Percentiles rank a stretch among this genome's conserved stretches.
phyloP scores from a whole-genome alignment of 2,113 vertebrate species.

The Solea solea region DNA sequence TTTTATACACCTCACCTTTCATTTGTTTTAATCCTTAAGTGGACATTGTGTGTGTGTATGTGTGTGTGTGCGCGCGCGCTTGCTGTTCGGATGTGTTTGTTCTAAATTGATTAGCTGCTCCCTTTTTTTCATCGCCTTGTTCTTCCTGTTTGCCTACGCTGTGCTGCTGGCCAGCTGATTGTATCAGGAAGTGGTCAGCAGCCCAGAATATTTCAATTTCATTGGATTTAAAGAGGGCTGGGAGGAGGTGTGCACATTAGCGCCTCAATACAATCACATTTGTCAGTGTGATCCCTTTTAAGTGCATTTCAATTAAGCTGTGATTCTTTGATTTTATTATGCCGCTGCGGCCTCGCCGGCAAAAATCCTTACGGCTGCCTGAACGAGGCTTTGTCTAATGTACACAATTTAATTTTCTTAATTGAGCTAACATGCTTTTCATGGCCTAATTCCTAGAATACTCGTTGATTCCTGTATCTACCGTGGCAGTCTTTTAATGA shows the following conservation, averaged over 20 bases:
- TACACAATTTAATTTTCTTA: conserved; percentile 98
- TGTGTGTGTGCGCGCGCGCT: background rate
- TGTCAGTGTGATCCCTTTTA: conserved; percentile 98
- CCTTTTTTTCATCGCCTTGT: conserved; percentile 52
- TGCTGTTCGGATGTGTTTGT: conserved; percentile 81
- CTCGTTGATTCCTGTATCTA: conserved; percentile 88
- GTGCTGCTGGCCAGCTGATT: conserved; percentile 83
- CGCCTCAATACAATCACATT: conserved; percentile 93
- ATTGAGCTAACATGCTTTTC: conserved; percentile 96
- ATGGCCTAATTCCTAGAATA: conserved; percentile 95
- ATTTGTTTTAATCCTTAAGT: conserved; percentile 89
- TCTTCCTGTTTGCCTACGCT: conserved; percentile 44
- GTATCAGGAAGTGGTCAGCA: conserved; percentile 90
- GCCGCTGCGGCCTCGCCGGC: conserved; percentile 77
- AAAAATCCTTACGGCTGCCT: conserved; percentile 86
- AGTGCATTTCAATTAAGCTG: conserved; percentile 98
- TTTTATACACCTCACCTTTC: conserved; percentile 82
- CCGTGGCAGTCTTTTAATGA: conserved; percentile 89
- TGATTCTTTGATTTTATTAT: conserved; percentile 98
- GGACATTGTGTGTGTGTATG: conserved; percentile 35
- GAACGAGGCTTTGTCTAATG: conserved; percentile 90
- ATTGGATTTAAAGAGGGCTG: conserved; percentile 92
- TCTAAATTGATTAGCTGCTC: conserved; percentile 91
- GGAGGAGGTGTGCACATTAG: conserved; percentile 87
- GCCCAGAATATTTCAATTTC: conserved; percentile 88